A percentile compares a stretch with the other conserved stretches of the same genome.
phyloP scores from a whole-genome alignment of 2,888 invertebrate species.

The Macaria notata region DNA sequence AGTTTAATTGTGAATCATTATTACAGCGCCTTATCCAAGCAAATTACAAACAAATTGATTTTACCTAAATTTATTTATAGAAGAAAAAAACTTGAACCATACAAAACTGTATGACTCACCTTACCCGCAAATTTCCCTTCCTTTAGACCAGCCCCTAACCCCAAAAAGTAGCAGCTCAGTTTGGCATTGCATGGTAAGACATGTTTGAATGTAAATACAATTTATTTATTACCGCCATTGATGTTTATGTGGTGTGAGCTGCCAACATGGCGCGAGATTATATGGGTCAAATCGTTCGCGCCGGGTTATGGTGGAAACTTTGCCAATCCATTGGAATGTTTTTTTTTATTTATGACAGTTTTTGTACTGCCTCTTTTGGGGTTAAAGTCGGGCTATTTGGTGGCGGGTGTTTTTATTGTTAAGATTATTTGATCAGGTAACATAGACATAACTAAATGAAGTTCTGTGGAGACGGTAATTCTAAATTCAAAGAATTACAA shows the following conservation, averaged over 20 bases:
- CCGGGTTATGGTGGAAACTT: conserved; percentile 31
- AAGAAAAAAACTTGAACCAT: too few relatives aligned
- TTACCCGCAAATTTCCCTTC: neutral
- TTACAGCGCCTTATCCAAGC: too few relatives aligned
- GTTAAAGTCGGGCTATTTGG: too few relatives aligned
- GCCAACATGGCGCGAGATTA: conserved; percentile 36
- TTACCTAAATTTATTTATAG: too few relatives aligned
- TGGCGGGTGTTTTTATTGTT: too few relatives aligned
- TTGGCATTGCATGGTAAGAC: conserved; percentile 55
- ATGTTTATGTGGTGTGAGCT: conserved; percentile 42
- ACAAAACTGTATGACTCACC: too few relatives aligned
- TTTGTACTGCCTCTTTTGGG: neutral
- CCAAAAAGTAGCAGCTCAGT: conserved; percentile 51
- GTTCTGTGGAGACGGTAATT: too few relatives aligned
- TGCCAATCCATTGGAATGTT: conserved; percentile 14
- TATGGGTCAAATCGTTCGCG: conserved; percentile 32
- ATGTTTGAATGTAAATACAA: conserved; percentile 47
- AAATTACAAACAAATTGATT: too few relatives aligned
- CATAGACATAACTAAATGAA: too few relatives aligned
- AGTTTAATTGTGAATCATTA: too few relatives aligned
- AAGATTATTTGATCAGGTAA: too few relatives aligned
- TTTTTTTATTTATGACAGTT: neutral
- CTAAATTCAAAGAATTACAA: too few relatives aligned
- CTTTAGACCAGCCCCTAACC: conserved; percentile 20
- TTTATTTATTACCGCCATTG: conserved; percentile 60